Conservation (phyloP, 2,888 invertebrate genomes). For the Sicus ferrugineus region DNA sequence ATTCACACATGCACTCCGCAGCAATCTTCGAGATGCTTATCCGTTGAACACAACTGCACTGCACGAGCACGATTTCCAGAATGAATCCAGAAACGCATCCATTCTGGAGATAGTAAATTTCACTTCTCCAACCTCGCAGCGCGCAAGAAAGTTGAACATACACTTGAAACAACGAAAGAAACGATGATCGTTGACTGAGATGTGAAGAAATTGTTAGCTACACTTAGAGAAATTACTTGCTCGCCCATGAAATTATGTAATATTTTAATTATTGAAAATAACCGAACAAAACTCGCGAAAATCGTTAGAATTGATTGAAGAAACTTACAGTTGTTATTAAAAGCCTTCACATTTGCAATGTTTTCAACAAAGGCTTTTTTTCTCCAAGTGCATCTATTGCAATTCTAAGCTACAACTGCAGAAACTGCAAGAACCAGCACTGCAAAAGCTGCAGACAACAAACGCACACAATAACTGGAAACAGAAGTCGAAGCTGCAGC, state of each 20-base stretch:
- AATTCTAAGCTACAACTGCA: slow-evolving; percentile 14
- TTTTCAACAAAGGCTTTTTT: not conserved
- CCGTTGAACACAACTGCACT: slow-evolving; percentile 24
- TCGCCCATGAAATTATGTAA: too few relatives aligned
- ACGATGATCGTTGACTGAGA: slow-evolving; percentile 11
- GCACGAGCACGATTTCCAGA: slow-evolving; percentile 31
- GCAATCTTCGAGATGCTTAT: not conserved
- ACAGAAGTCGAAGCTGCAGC: slow-evolving; percentile 4
- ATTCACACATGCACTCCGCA: not conserved
- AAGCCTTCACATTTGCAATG: not conserved
- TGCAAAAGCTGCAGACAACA: slow-evolving; percentile 27
- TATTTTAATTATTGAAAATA: not conserved
- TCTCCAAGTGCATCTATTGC: not conserved
- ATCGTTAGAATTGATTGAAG: too few relatives aligned
- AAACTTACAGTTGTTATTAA: too few relatives aligned
- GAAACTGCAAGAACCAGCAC: not conserved
- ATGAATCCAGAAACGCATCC: slow-evolving; percentile 23
- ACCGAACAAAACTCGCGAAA: not conserved
- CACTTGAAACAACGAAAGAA: slow-evolving; percentile 15
- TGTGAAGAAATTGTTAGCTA: not conserved
- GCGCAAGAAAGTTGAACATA: slow-evolving; percentile 23
- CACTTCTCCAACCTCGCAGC: slow-evolving; percentile 6
- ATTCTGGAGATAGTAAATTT: slow-evolving; percentile 29
- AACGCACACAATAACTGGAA: slow-evolving; percentile 32
- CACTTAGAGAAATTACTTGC: not conserved